phyloP scores from a whole-genome alignment of 1,140 invertebrate genomes.

The Euwallacea fornicatus region DNA sequence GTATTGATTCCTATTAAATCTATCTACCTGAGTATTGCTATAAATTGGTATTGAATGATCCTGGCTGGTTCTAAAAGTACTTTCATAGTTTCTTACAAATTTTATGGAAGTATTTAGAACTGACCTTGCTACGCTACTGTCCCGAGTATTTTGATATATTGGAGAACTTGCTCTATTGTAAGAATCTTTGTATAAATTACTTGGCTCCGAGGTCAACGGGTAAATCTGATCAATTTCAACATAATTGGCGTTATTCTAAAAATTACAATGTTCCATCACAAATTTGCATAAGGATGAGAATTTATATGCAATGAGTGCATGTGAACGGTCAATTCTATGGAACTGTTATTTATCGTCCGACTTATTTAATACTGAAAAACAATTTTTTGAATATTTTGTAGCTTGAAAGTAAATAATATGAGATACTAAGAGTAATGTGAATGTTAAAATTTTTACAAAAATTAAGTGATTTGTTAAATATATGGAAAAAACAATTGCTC shows the following conservation, averaged over 20 bases:
- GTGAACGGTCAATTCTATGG: no score
- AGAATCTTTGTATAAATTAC: conserved; percentile 40
- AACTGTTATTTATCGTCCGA: no score
- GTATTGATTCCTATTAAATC: conserved; percentile 41
- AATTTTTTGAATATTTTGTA: neutral
- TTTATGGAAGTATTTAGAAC: neutral
- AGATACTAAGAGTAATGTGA: no score
- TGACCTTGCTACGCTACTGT: conserved; percentile 36
- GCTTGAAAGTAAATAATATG: neutral
- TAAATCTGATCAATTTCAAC: conserved; percentile 61
- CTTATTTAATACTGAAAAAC: no score
- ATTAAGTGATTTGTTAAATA: no score
- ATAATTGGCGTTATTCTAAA: conserved; percentile 57
- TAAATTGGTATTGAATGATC: conserved; percentile 50
- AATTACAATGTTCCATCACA: neutral
- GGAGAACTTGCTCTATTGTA: conserved; percentile 50
- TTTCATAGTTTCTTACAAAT: neutral
- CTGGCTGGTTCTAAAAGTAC: conserved; percentile 20
- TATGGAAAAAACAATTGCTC: no score
- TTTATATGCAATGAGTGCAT: no score
- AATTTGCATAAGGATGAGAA: no score
- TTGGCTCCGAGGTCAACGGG: conserved; percentile 53
- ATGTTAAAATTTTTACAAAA: no score
- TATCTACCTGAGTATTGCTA: conserved; percentile 49
- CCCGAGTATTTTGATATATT: conserved; percentile 53